A percentile compares a stretch with the other conserved stretches of the same genome.
Conservation (phyloP, 2,113 vertebrate genomes). For the Sisor rabdophorus region DNA sequence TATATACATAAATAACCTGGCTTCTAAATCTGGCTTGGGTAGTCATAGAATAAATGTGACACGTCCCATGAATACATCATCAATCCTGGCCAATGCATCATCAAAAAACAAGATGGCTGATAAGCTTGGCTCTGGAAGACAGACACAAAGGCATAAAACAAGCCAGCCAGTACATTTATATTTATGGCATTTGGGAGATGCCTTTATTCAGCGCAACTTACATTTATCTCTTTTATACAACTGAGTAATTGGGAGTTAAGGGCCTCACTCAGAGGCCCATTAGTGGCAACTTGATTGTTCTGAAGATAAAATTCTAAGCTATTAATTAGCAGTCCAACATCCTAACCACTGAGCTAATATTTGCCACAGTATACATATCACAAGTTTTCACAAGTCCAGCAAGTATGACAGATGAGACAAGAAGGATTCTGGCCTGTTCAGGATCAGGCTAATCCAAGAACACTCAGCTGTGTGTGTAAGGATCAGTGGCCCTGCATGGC, state of each 20-base stretch:
- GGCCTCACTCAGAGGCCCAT: too few species aligned
- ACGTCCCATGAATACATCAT: constrained; percentile 39
- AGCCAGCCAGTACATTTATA: neutral
- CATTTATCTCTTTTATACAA: too few species aligned
- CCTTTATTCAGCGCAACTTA: too few species aligned
- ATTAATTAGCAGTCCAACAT: too few species aligned
- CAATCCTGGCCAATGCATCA: constrained; percentile 44
- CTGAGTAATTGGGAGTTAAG: too few species aligned
- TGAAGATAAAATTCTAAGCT: too few species aligned
- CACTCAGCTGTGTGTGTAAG: constrained; percentile 46
- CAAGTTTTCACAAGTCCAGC: constrained; percentile 22
- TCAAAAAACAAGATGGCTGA: constrained; percentile 42
- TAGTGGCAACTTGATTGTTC: too few species aligned
- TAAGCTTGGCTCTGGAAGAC: constrained; percentile 37
- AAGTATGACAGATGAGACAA: constrained; percentile 16
- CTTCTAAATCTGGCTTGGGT: constrained; percentile 19
- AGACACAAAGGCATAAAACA: constrained; percentile 26
- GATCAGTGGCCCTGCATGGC: constrained; percentile 35
- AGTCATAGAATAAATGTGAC: constrained; percentile 39
- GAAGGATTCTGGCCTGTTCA: constrained; percentile 26
- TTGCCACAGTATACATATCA: neutral
- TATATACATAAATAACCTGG: constrained; percentile 36
- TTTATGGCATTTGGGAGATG: too few species aligned
- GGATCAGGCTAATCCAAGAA: constrained; percentile 45
- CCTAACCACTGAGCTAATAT: too few species aligned